These are phyloP conservation scores for Nanorana parkeri DNA, from an alignment of 2,113 vertebrate species.

Conservation along the genomic window DNA sequence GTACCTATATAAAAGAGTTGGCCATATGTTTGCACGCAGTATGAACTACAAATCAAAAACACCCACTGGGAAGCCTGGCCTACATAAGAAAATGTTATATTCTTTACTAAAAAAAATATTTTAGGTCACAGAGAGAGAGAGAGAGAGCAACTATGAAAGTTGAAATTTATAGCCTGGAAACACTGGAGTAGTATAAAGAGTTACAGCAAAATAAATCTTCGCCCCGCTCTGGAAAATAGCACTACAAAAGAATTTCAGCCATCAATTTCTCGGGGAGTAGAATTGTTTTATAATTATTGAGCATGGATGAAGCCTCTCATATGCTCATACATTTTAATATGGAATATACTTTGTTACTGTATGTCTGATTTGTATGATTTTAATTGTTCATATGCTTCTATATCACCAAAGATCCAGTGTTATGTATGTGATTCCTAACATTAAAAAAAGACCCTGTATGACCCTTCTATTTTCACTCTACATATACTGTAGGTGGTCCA, in stretches of 20 bases:
- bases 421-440: too few species aligned
- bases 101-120: slow-evolving; percentile 27
- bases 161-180: slow-evolving; percentile 21
- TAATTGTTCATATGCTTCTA: too few species aligned
- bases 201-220: slow-evolving; percentile 17
- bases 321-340: too few species aligned
- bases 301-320: too few species aligned
- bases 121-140: slow-evolving; percentile 21
- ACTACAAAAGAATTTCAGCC: background rate
- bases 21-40: background rate
- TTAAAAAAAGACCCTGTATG: too few species aligned
- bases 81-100: slow-evolving; percentile 18
- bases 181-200: slow-evolving; percentile 8
- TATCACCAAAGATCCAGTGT: too few species aligned
- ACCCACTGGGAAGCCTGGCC: slow-evolving; percentile 2
- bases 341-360: too few species aligned
- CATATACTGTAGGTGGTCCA: too few species aligned
- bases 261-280: background rate
- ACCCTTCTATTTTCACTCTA: too few species aligned
- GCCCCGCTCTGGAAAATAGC: background rate
- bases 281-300: background rate
- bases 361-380: too few species aligned
- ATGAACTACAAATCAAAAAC: background rate
- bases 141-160: slow-evolving; percentile 13
- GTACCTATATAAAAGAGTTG: background rate